Evolutionary conservation across 2,888 invertebrate genomes (phyloP).

Genomic region (Hesperia comma): DNA sequence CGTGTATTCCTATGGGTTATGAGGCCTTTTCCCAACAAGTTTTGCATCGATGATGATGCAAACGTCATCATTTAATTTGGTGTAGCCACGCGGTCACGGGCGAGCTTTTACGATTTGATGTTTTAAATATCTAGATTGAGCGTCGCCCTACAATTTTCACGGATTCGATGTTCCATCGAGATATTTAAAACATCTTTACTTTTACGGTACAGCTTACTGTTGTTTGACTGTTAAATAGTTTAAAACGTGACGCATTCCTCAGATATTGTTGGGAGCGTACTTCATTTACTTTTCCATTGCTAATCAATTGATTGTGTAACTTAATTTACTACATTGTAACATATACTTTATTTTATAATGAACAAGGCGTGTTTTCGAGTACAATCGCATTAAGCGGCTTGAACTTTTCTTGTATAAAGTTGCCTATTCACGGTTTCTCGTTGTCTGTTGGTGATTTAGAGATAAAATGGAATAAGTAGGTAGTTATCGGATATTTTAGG

Average conservation of each 20-base stretch:
- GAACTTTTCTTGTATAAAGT: not conserved
- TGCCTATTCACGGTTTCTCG: constrained; percentile 11
- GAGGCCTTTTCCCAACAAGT: too few relatives aligned
- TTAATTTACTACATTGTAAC: not conserved
- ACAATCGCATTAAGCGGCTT: not conserved
- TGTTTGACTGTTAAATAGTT: constrained; percentile 1
- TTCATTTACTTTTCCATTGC: constrained; percentile 2
- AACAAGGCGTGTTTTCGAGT: not conserved
- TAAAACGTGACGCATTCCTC: constrained; percentile 3
- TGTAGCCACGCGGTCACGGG: too few relatives aligned
- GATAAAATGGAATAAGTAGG: not conserved
- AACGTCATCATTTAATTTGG: too few relatives aligned
- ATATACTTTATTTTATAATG: not conserved
- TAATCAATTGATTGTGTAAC: constrained; percentile 6
- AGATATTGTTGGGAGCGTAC: constrained; percentile 3
- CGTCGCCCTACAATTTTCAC: too few relatives aligned
- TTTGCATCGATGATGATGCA: too few relatives aligned
- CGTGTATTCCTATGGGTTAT: too few relatives aligned
- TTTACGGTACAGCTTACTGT: not conserved
- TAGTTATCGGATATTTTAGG: not conserved
- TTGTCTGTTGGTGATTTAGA: constrained; percentile 3
- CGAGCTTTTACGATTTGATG: too few relatives aligned
- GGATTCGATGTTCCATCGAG: too few relatives aligned
- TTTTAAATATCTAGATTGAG: too few relatives aligned
- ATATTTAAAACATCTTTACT: too few relatives aligned